Conservation (phyloP, 2,888 invertebrate species). For the Julus scandinavius region DNA sequence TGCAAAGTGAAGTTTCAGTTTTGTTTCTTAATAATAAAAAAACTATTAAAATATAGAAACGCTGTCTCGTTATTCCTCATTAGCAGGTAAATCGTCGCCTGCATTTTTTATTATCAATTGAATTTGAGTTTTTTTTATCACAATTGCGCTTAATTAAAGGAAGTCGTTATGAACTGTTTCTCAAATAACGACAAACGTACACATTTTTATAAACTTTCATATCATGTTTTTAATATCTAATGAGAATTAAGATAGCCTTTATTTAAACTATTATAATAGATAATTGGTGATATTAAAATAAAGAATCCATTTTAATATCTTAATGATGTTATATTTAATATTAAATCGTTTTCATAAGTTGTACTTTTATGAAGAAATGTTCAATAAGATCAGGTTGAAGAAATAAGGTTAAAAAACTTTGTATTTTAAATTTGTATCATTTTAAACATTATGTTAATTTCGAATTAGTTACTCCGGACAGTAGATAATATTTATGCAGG, state of each 20-base stretch:
- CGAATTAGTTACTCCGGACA: too few species aligned
- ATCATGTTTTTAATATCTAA: not conserved
- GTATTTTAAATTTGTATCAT: too few species aligned
- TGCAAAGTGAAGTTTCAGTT: not conserved
- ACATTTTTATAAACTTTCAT: not conserved
- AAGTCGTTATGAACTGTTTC: not conserved
- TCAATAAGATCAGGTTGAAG: not conserved
- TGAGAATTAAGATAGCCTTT: not conserved
- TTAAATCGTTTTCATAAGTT: not conserved
- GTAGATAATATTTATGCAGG: too few species aligned
- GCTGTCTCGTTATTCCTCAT: not conserved
- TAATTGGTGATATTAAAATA: constrained; percentile 12
- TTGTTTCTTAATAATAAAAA: not conserved
- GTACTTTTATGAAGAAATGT: not conserved
- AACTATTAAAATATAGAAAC: not conserved
- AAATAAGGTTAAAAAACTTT: too few species aligned
- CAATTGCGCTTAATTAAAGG: constrained; percentile 5
- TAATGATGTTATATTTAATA: constrained; percentile 6
- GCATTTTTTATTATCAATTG: constrained; percentile 3
- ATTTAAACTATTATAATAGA: not conserved
- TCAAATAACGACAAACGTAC: not conserved
- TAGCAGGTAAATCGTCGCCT: not conserved
- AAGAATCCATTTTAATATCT: constrained; percentile 2
- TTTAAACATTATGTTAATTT: too few species aligned
- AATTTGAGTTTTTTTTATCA: not conserved